phyloP scores from a whole-genome alignment of 1,140 invertebrate species.

The Aphelenchoides fujianensis region DNA sequence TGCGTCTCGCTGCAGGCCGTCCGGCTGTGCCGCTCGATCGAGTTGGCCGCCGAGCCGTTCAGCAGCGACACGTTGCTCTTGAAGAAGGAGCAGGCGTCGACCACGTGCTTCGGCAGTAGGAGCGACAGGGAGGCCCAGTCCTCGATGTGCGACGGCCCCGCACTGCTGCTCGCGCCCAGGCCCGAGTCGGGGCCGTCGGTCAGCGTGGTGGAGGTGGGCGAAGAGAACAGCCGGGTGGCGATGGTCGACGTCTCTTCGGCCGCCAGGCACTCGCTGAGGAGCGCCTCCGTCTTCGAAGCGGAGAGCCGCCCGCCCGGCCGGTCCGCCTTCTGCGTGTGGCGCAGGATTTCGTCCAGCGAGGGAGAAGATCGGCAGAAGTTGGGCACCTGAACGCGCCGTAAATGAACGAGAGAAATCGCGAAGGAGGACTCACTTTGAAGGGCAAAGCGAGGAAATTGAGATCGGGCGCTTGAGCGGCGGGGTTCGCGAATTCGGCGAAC shows the following conservation, averaged over 20 bases:
- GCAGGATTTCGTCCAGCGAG: constrained; percentile 40
- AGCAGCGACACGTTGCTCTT: constrained; percentile 54
- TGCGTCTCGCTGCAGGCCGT: neutral
- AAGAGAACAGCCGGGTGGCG: neutral
- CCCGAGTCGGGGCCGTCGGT: constrained; percentile 52
- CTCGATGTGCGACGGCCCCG: constrained; percentile 56
- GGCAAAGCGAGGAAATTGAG: constrained; percentile 55
- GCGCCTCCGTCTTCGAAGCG: neutral
- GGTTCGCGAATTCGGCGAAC: constrained; percentile 46
- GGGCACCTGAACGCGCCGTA: constrained; percentile 37
- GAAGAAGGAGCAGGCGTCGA: constrained; percentile 62
- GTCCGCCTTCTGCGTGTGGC: constrained; percentile 18
- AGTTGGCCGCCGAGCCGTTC: constrained; percentile 21
- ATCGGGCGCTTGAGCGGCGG: constrained; percentile 47
- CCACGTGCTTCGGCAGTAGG: constrained; percentile 59
- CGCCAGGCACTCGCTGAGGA: neutral
- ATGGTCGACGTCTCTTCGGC: neutral
- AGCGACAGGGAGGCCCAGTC: constrained; percentile 59
- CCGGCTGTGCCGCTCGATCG: constrained; percentile 15
- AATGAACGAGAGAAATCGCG: neutral
- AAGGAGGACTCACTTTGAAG: constrained; percentile 50
- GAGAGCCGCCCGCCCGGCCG: neutral
- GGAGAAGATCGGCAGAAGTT: constrained; percentile 35
- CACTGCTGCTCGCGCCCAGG: constrained; percentile 48
- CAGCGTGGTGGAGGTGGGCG: neutral